phyloP scores from a whole-genome alignment of 2,888 invertebrate genomes.

The Calameuta idolon region DNA sequence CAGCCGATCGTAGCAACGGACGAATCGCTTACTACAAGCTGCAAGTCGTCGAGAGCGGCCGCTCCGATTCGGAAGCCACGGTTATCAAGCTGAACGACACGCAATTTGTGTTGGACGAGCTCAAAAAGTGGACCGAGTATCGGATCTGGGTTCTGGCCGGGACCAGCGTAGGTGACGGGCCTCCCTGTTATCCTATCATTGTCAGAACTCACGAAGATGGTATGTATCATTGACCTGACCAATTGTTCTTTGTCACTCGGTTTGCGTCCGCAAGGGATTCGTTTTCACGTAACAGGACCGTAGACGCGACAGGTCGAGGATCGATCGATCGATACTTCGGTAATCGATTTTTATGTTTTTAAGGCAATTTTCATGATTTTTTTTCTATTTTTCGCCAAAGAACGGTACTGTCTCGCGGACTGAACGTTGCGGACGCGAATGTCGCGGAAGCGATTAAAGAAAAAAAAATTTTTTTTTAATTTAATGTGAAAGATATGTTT shows the following conservation, averaged over 20 bases:
- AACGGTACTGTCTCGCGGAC: not conserved
- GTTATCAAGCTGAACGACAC: conserved; percentile 85
- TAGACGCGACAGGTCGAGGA: not conserved
- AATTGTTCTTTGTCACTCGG: conserved; percentile 35
- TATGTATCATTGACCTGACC: conserved; percentile 75
- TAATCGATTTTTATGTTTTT: too few relatives aligned
- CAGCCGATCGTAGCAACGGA: conserved; percentile 90
- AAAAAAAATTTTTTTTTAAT: too few relatives aligned
- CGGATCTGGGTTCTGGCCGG: conserved; percentile 97
- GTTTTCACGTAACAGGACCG: not conserved
- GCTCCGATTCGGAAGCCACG: conserved; percentile 86
- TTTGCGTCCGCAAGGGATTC: conserved; percentile 3
- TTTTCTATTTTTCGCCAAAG: too few relatives aligned
- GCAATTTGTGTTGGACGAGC: conserved; percentile 85
- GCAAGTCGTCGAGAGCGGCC: conserved; percentile 86
- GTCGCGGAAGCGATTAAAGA: not conserved
- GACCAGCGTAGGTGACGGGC: conserved; percentile 96
- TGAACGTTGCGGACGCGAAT: not conserved
- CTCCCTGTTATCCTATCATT: conserved; percentile 89
- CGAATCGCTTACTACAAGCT: conserved; percentile 95
- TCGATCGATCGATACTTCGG: conserved; percentile 12
- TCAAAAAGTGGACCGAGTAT: conserved; percentile 96
- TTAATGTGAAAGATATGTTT: not conserved
- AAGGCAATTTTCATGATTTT: too few relatives aligned
- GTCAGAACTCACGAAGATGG: conserved; percentile 98